phyloP scores from a whole-genome alignment of 2,113 vertebrate genomes.

The Meriones unguiculatus region DNA sequence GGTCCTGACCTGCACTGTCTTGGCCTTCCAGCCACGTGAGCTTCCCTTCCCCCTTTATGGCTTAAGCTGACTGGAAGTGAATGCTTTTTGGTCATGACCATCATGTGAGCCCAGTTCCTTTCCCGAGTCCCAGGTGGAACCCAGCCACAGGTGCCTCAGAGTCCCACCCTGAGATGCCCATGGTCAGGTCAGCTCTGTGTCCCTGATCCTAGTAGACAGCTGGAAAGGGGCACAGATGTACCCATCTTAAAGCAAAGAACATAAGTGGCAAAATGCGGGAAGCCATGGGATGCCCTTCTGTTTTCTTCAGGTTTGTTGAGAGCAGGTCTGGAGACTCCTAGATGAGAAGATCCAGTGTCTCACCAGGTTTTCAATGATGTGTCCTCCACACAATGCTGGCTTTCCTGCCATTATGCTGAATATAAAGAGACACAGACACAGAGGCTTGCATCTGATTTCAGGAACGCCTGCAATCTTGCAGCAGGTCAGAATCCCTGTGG shows the following conservation, averaged over 20 bases:
- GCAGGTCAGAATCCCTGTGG: background rate
- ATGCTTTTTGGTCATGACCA: background rate
- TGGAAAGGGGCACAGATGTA: background rate
- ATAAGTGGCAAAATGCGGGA: background rate
- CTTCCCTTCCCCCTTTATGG: background rate
- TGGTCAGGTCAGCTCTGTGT: background rate
- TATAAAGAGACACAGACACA: too few species aligned
- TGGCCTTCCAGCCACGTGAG: background rate
- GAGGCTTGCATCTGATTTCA: background rate
- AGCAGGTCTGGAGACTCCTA: background rate
- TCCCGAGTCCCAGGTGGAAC: background rate
- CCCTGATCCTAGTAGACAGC: background rate
- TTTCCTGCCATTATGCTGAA: background rate
- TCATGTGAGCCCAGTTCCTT: background rate
- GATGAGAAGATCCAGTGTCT: background rate
- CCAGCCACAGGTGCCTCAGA: background rate
- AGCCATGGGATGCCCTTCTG: background rate
- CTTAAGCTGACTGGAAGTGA: background rate
- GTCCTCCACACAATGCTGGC: background rate
- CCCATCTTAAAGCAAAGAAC: background rate
- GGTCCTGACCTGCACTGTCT: background rate
- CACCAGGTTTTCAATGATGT: background rate
- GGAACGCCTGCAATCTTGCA: background rate
- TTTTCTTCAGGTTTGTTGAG: background rate
- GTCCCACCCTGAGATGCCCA: background rate